Evolutionary conservation across 2,797 vertebrate species (phyloP).

Genomic region (Agapornis canus): DNA sequence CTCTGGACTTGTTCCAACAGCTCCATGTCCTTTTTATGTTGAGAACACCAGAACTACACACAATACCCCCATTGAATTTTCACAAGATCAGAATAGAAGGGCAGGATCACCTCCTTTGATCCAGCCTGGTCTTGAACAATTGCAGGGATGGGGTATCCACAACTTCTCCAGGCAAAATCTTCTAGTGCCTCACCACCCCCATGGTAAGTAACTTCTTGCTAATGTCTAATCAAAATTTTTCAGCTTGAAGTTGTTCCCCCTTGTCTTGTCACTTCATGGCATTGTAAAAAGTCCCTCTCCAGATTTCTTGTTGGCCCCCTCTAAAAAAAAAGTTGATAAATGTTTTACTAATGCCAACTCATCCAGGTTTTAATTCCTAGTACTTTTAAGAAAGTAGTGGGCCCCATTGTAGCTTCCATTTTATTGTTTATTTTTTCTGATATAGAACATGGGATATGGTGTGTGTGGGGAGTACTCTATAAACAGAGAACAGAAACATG

Average conservation of each 20-base stretch:
- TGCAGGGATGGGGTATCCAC: neutral
- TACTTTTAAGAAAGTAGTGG: neutral
- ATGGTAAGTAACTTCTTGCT: neutral
- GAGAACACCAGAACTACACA: neutral
- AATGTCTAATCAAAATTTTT: neutral
- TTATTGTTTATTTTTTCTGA: neutral
- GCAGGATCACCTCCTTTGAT: neutral
- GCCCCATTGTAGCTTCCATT: neutral
- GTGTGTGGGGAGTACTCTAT: accelerated
- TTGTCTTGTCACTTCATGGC: neutral
- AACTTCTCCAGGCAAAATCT: neutral
- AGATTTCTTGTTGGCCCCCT: neutral
- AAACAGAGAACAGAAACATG: neutral
- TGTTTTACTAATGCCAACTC: neutral
- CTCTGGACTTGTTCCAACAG: no score
- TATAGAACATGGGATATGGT: accelerated
- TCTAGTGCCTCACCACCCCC: neutral
- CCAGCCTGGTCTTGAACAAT: neutral
- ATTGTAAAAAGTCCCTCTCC: neutral
- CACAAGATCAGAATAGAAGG: neutral
- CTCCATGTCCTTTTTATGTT: no score
- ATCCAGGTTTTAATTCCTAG: neutral
- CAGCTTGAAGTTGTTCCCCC: neutral
- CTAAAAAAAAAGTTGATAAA: neutral
- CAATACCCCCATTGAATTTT: neutral